Conservation (phyloP, 2,113 vertebrate genomes). For the Barnardius zonarius region DNA sequence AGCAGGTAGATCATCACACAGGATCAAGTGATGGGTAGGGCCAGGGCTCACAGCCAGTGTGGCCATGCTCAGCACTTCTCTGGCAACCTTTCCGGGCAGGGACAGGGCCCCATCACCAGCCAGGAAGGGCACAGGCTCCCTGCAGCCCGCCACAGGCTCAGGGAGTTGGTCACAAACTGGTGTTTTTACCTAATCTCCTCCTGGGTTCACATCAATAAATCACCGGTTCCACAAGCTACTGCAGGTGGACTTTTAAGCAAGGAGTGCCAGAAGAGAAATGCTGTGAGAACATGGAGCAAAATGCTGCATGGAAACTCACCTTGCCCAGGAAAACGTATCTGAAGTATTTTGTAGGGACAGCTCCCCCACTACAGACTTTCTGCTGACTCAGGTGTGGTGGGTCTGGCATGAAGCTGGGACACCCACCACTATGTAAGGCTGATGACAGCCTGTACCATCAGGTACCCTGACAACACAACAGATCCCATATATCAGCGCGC, state of each 20-base stretch:
- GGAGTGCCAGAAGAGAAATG: background rate
- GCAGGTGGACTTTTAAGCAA: background rate
- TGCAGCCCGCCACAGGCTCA: background rate
- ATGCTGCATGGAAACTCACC: background rate
- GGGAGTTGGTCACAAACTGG: background rate
- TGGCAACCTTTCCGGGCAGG: rapidly evolving
- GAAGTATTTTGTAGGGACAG: background rate
- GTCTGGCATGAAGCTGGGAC: background rate
- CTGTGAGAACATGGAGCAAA: background rate
- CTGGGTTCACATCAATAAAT: background rate
- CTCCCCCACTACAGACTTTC: background rate
- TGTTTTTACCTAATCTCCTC: background rate
- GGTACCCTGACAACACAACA: background rate
- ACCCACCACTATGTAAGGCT: background rate
- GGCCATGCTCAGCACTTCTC: background rate
- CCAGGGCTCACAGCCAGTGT: background rate
- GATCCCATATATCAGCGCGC: rapidly evolving
- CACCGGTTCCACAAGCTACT: background rate
- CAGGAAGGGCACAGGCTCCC: background rate
- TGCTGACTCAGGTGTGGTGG: background rate
- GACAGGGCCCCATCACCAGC: background rate
- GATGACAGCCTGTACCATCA: background rate
- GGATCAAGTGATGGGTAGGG: rapidly evolving
- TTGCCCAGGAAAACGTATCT: background rate
- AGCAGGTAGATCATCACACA: background rate